Conservation (phyloP, 2,113 vertebrate genomes). For the Trematocara zebra region DNA sequence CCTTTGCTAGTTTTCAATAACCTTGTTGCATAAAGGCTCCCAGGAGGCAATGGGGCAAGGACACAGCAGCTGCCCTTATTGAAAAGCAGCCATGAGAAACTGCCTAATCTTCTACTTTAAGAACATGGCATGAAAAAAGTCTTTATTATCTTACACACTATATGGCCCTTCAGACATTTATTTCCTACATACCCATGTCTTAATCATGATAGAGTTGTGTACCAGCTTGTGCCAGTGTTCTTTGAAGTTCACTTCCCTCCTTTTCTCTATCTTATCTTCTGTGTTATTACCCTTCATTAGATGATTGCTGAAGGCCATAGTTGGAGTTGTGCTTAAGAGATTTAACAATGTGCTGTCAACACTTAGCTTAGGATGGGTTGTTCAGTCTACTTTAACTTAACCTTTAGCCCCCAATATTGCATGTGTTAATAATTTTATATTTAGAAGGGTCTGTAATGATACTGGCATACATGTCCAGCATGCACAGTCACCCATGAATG, state of each 20-base stretch:
- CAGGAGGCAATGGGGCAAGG: not conserved
- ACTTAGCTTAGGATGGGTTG: not conserved
- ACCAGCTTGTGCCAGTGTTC: not conserved
- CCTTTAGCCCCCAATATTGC: not conserved
- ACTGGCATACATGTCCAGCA: not conserved
- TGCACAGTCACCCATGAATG: constrained; percentile 15
- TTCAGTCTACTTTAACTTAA: not conserved
- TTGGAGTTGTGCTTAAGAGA: not conserved
- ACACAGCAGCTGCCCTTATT: not conserved
- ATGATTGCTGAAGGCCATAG: not conserved
- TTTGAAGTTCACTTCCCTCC: not conserved
- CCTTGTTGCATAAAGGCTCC: not conserved
- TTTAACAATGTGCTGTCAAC: constrained; percentile 8
- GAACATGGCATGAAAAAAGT: not conserved
- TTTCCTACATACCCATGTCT: not conserved
- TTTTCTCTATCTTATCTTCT: constrained; percentile 13
- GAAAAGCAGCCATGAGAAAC: not conserved
- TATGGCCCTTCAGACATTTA: not conserved
- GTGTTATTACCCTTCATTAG: not conserved
- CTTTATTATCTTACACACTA: not conserved
- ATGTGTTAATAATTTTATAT: not conserved
- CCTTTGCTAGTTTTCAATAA: constrained; percentile 18
- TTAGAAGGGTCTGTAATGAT: not conserved
- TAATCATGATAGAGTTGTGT: not conserved
- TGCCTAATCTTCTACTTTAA: not conserved